Percentiles rank a stretch among this genome's conserved stretches.
These are phyloP conservation scores for Holotrichia oblita DNA, from an alignment of 1,140 invertebrate species.

Conservation along the genomic window DNA sequence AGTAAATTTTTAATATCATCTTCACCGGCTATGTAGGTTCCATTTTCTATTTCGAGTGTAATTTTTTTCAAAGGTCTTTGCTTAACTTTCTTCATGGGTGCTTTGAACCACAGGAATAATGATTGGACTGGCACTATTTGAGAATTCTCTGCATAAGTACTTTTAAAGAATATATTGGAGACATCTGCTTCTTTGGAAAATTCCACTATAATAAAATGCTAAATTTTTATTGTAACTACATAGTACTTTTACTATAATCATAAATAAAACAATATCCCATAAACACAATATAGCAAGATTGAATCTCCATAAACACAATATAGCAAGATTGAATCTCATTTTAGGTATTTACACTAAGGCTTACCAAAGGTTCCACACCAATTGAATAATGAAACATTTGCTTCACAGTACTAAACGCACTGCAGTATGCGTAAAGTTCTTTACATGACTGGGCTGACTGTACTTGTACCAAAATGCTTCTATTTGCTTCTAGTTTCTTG, in stretches of 20 bases:
- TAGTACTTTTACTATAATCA: constrained; percentile 29
- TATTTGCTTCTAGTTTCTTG: constrained; percentile 64
- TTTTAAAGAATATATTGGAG: too few species aligned
- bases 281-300: too few species aligned
- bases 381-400: constrained; percentile 71
- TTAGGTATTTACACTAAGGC: too few species aligned
- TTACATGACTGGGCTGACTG: constrained; percentile 69
- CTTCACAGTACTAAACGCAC: constrained; percentile 67
- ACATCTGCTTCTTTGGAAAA: constrained; percentile 64
- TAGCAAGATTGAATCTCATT: too few species aligned
- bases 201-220: constrained; percentile 77
- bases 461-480: constrained; percentile 71
- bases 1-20: constrained; percentile 54
- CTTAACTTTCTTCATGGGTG: constrained; percentile 56
- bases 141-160: constrained; percentile 62
- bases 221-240: constrained; percentile 48
- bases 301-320: too few species aligned
- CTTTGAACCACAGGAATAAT: constrained; percentile 74
- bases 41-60: constrained; percentile 55
- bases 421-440: constrained; percentile 72
- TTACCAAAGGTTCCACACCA: constrained; percentile 60
- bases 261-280: constrained; percentile 40
- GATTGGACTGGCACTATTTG: constrained; percentile 70
- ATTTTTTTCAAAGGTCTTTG: constrained; percentile 50
- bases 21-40: constrained; percentile 51